A percentile compares a stretch with the other conserved stretches of the same genome.
Evolutionary conservation across 1,140 invertebrate species (phyloP).

Genomic region (Bradynema listronoti): DNA sequence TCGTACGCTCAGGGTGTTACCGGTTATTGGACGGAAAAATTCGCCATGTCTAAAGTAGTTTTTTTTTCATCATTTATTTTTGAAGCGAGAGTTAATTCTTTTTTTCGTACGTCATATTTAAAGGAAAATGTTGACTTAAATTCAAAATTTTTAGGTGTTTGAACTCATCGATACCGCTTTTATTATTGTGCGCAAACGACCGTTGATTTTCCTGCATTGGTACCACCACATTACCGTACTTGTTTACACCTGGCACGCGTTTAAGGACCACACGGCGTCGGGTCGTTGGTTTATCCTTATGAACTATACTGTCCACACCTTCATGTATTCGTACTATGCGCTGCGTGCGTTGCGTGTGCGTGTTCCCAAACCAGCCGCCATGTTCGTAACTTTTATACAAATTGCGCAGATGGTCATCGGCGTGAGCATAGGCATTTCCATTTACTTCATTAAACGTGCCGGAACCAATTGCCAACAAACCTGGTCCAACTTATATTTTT

Average conservation of each 20-base stretch:
- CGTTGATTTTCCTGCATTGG: constrained; percentile 56
- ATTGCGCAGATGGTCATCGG: constrained; percentile 90
- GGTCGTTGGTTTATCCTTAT: constrained; percentile 98
- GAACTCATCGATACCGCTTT: constrained; percentile 56
- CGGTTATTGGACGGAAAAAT: constrained; percentile 77
- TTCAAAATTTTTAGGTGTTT: constrained; percentile 83
- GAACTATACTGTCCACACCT: constrained; percentile 79
- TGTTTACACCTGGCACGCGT: constrained; percentile 93
- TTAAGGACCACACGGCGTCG: constrained; percentile 86
- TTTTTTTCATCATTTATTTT: constrained; percentile 85
- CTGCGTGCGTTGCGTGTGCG: constrained; percentile 76
- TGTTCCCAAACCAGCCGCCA: constrained; percentile 74
- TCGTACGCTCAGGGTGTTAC: constrained; percentile 75
- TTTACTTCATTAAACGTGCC: constrained; percentile 62
- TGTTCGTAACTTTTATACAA: constrained; percentile 85
- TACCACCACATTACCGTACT: constrained; percentile 70
- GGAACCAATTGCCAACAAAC: constrained; percentile 73
- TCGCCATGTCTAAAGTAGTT: constrained; percentile 61
- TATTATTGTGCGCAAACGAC: constrained; percentile 55
- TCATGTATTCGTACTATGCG: constrained; percentile 82
- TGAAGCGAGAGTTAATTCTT: constrained; percentile 60
- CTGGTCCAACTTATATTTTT: constrained; percentile 79
- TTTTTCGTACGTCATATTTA: too few relatives aligned
- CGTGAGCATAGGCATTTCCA: constrained; percentile 79
- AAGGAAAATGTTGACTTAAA: too few relatives aligned